Base-by-base conservation (phyloP, 2,113 vertebrate genomes). In the Microtus richardsoni region DNA sequence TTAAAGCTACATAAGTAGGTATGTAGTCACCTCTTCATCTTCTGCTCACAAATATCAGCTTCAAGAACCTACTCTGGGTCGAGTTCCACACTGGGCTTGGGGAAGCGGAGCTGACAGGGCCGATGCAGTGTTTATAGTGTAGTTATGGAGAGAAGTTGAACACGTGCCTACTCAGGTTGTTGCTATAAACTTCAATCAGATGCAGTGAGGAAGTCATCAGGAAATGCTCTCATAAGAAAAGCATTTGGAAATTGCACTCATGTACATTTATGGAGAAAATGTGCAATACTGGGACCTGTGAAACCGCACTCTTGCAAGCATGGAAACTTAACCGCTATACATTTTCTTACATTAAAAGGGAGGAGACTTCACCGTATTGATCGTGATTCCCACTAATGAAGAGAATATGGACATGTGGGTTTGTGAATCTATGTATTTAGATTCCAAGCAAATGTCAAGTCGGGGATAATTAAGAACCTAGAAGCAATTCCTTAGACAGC, bases 181-280 rank as follows among this genome's bases (percentile, higher is more conserved):
- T 14, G 8, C 60, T 68, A 71, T 58, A 87, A 54, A 88, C 14
- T 58, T 91, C 60, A 77, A 47, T 91, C 39, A 80, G 60, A 86
- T 26, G 5, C 41, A 86, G 7, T 49, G n/a, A 95, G 64, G n/a
- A 93, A 89, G 47, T 58, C 30, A 85, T 74, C 60, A 77, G 73
- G 44, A 97, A 96, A 94, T 84, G 30, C 21, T 95, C 62, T 91
- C 66, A 49, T 26, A 24, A 77, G 79, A 64, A 88, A 89, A 93
- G 22, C 41, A 49, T 74, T 28, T 77, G 71, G 66, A 80, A 60
- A 79, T 3, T 74, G 2, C 60, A 58, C 22, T 92, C 73, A 36
- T 6, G n/a, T 6, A 89, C 0, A 41, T 54, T 70, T 70, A 7
- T 0, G 13, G 33, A 77, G 30, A 88, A 96, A 82, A 88, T 30